Percentiles rank a stretch among this genome's conserved stretches.
Evolutionary conservation across 2,113 vertebrate species (phyloP).

Genomic region (Anguilla rostrata): DNA sequence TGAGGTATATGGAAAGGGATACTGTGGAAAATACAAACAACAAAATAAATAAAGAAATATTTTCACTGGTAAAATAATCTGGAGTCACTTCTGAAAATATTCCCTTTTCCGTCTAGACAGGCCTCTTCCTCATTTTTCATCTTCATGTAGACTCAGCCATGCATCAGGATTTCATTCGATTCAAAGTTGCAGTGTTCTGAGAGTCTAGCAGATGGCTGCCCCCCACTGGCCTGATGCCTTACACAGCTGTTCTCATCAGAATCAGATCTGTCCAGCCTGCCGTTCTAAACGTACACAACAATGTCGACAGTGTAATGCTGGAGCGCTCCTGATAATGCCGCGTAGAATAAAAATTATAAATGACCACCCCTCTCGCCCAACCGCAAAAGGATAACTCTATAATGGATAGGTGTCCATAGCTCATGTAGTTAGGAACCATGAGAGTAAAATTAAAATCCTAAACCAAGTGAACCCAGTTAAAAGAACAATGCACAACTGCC

Average conservation of each 20-base stretch:
- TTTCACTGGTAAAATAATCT: background rate
- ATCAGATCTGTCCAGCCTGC: background rate
- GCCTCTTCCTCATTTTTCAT: background rate
- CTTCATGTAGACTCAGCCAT: background rate
- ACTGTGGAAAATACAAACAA: too few relatives aligned
- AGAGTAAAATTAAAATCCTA: background rate
- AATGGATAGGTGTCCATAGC: background rate
- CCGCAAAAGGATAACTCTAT: background rate
- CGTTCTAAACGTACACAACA: too few relatives aligned
- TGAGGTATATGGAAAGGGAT: too few relatives aligned
- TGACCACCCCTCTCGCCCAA: background rate
- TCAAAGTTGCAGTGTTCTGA: background rate
- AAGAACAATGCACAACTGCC: too few relatives aligned
- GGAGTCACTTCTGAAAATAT: background rate
- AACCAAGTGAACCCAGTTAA: too few relatives aligned
- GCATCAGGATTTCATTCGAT: background rate
- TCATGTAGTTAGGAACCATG: background rate
- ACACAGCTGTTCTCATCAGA: too few relatives aligned
- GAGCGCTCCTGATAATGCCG: too few relatives aligned
- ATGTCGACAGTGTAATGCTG: too few relatives aligned
- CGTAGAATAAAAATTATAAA: too few relatives aligned
- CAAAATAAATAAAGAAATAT: background rate
- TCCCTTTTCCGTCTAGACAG: constrained; percentile 9
- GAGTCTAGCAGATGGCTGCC: background rate
- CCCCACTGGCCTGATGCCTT: too few relatives aligned